phyloP scores from a whole-genome alignment of 2,797 vertebrate species.

The Emys orbicularis region DNA sequence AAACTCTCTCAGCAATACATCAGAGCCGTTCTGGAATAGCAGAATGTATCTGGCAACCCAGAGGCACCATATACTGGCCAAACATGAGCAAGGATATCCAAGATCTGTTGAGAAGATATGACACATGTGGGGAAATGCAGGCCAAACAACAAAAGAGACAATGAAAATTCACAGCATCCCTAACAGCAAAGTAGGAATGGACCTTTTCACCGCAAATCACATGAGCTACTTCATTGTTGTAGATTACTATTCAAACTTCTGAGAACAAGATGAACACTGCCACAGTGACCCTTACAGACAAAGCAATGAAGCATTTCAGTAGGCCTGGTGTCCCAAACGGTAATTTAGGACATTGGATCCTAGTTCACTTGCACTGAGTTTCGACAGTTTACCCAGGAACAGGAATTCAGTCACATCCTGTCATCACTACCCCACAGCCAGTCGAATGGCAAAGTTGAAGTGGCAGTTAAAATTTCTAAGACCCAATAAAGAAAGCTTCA shows the following conservation, averaged over 20 bases:
- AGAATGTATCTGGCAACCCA: neutral
- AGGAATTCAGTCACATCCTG: neutral
- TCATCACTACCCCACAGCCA: neutral
- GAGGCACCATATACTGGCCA: neutral
- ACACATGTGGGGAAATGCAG: rapidly evolving
- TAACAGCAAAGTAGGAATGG: neutral
- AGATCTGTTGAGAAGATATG: rapidly evolving
- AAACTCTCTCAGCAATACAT: neutral
- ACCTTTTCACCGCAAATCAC: neutral
- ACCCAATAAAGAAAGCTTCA: neutral
- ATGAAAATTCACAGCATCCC: neutral
- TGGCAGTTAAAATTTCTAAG: neutral
- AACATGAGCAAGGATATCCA: neutral
- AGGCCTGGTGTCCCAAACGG: rapidly evolving
- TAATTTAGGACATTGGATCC: neutral
- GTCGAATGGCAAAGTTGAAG: neutral
- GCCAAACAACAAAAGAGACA: neutral
- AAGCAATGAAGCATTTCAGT: neutral
- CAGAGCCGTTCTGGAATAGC: neutral
- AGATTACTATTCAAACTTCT: neutral
- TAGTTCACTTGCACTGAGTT: neutral
- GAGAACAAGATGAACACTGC: neutral
- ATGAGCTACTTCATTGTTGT: neutral
- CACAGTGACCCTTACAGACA: neutral
- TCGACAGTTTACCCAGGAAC: neutral